Percentiles rank a stretch among this genome's conserved stretches.
These are phyloP conservation scores for Lathronympha strigana DNA, from an alignment of 2,888 invertebrate genomes.

Conservation along the genomic window DNA sequence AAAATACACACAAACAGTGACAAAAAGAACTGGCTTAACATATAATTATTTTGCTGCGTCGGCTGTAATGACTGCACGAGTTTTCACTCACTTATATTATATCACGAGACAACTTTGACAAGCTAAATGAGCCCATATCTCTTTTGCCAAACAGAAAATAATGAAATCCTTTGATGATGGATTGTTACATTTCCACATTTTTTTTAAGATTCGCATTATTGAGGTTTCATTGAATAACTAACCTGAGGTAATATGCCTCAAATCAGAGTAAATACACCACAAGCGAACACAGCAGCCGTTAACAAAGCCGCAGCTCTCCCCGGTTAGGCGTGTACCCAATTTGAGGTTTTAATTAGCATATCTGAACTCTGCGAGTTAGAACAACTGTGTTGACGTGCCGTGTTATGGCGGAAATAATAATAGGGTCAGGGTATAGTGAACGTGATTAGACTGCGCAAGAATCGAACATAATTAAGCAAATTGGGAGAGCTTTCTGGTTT, in stretches of 20 bases:
- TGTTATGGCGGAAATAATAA: constrained; percentile 25
- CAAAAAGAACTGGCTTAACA: no score
- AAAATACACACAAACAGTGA: no score
- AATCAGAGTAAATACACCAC: constrained; percentile 48
- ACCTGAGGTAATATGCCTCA: constrained; percentile 42
- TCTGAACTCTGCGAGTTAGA: constrained; percentile 56
- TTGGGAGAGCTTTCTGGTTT: neutral
- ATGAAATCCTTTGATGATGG: no score
- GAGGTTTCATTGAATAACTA: constrained; percentile 31
- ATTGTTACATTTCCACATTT: no score
- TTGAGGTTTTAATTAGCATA: constrained; percentile 66
- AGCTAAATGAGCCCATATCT: no score
- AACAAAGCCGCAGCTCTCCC: constrained; percentile 54
- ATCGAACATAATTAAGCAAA: neutral
- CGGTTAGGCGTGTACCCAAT: constrained; percentile 55
- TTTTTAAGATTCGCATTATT: no score
- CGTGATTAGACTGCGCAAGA: constrained; percentile 7
- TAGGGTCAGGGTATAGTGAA: constrained; percentile 13
- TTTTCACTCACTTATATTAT: no score
- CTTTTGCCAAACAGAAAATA: no score
- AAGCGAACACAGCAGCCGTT: constrained; percentile 44
- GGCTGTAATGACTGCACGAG: no score
- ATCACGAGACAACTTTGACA: no score
- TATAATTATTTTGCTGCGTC: no score
- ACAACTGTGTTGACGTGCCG: constrained; percentile 46